A percentile compares a stretch with the other conserved stretches of the same genome.
These are phyloP conservation scores for Pseudoips prasinana DNA, from an alignment of 2,888 invertebrate species.

Conservation along the genomic window DNA sequence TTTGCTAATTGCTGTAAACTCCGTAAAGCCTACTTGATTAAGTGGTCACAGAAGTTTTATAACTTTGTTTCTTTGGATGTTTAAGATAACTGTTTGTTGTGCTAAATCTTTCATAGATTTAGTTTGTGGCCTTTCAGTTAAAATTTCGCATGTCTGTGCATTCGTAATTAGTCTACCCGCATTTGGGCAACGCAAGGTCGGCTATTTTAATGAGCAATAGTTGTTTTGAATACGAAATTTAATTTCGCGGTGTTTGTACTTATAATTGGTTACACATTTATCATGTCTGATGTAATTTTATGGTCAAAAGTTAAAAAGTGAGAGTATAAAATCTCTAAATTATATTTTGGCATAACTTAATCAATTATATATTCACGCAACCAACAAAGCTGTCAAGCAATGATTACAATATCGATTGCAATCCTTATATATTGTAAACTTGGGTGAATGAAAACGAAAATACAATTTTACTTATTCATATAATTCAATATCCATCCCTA, in stretches of 20 bases:
- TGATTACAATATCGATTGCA: no score
- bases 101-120: neutral
- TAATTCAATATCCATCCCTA: no score
- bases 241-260: slow-evolving; percentile 5
- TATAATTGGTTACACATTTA: slow-evolving; percentile 19
- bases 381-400: no score
- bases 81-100: neutral
- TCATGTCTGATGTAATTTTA: slow-evolving; percentile 5
- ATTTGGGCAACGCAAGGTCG: slow-evolving; percentile 29
- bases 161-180: slow-evolving; percentile 25
- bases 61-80: slow-evolving; percentile 3
- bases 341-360: no score
- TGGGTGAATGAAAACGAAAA: no score
- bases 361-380: no score
- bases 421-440: no score
- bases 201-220: slow-evolving; percentile 27
- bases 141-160: slow-evolving; percentile 14
- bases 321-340: no score
- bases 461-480: no score
- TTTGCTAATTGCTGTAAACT: slow-evolving; percentile 7
- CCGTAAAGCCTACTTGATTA: slow-evolving; percentile 6
- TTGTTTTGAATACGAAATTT: slow-evolving; percentile 22
- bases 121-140: slow-evolving; percentile 4
- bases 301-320: no score
- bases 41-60: slow-evolving; percentile 3